Conservation (phyloP, 2,113 vertebrate species). For the Eptesicus fuscus region DNA sequence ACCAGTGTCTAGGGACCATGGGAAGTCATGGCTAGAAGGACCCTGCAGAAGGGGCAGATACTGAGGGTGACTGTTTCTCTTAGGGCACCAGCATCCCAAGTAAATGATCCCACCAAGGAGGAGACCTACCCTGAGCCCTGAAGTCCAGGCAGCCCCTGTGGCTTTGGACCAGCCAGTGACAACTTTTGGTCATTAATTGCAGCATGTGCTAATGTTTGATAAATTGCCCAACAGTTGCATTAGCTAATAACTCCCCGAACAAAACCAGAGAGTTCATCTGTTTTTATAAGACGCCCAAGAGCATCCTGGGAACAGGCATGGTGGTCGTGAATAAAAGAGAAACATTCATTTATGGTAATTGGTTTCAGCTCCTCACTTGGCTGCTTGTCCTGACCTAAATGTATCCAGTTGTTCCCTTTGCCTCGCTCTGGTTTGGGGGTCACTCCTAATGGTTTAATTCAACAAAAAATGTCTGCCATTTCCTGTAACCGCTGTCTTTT, state of each 20-base stretch:
- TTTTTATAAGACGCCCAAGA: constrained; percentile 89
- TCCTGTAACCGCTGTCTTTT: constrained; percentile 97
- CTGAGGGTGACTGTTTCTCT: neutral
- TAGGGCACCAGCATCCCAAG: neutral
- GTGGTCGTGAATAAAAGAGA: constrained; percentile 91
- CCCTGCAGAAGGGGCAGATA: neutral
- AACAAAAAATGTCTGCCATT: constrained; percentile 97
- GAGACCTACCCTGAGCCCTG: neutral
- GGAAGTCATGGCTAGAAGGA: neutral
- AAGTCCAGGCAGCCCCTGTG: neutral
- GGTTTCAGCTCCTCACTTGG: constrained; percentile 92
- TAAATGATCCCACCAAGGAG: neutral
- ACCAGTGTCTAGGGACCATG: neutral
- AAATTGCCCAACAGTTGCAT: constrained; percentile 88
- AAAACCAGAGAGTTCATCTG: constrained; percentile 89
- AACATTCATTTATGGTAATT: constrained; percentile 93
- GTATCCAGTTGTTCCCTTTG: constrained; percentile 92
- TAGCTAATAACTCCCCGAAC: constrained; percentile 88
- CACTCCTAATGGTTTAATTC: constrained; percentile 98
- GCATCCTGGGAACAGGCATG: constrained; percentile 90
- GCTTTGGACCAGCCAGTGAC: constrained; percentile 65
- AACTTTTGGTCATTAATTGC: constrained; percentile 83
- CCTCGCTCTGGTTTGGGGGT: constrained; percentile 89
- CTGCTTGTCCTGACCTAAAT: constrained; percentile 90
- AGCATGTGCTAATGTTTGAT: constrained; percentile 87